Percentiles rank a stretch among this genome's conserved stretches.
Conservation (phyloP, 1,140 invertebrate species). For the Zophobas atratus region DNA sequence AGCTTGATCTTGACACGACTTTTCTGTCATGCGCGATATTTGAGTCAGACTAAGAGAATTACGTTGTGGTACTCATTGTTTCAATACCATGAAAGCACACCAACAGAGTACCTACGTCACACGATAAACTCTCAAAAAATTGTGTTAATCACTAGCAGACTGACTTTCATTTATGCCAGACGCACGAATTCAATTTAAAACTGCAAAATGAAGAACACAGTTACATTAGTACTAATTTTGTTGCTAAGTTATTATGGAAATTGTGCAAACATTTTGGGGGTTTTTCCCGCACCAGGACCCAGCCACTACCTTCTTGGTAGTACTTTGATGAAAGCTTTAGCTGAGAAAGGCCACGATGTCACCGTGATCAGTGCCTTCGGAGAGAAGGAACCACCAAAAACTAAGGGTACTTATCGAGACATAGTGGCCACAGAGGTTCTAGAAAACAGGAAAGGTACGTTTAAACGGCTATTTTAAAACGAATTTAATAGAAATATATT, state of each 20-base stretch:
- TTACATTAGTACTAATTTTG: too few relatives aligned
- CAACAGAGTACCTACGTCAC: too few relatives aligned
- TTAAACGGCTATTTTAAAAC: neutral
- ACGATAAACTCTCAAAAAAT: too few relatives aligned
- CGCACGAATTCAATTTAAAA: too few relatives aligned
- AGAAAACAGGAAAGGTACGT: neutral
- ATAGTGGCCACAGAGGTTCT: constrained; percentile 32
- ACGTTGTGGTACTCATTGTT: too few relatives aligned
- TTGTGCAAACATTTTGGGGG: constrained; percentile 56
- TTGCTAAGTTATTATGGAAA: neutral
- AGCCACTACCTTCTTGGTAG: constrained; percentile 59
- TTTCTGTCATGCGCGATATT: too few relatives aligned
- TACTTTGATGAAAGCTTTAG: constrained; percentile 65
- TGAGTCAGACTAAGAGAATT: too few relatives aligned
- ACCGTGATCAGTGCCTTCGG: constrained; percentile 78
- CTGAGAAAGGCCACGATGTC: constrained; percentile 71
- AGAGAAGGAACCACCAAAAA: constrained; percentile 60
- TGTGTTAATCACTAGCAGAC: too few relatives aligned
- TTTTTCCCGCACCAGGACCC: constrained; percentile 51
- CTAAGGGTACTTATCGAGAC: constrained; percentile 58
- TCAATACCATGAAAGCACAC: too few relatives aligned
- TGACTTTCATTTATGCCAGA: too few relatives aligned
- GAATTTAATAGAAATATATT: neutral
- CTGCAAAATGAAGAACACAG: too few relatives aligned
- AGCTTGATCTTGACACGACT: too few relatives aligned